These are phyloP conservation scores for Okapia johnstoni DNA, from an alignment of 2,113 vertebrate species.

Conservation along the genomic window DNA sequence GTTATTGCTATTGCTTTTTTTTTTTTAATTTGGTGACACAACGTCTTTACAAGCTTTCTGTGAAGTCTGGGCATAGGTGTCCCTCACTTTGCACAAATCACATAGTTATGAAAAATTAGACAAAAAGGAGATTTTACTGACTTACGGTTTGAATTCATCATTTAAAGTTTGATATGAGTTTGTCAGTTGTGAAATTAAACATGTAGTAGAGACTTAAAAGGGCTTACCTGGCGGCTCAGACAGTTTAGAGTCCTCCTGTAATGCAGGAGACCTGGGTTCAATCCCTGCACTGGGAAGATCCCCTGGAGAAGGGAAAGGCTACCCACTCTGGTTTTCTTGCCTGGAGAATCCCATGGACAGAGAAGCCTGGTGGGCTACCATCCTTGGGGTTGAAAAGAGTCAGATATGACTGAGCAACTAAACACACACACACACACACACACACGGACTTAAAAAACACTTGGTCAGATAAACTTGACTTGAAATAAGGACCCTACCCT, in stretches of 20 bases:
- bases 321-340: neutral
- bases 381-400: neutral
- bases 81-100: neutral
- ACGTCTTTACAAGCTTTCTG: neutral
- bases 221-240: neutral
- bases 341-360: neutral
- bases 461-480: neutral
- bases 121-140: neutral
- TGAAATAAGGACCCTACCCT: neutral
- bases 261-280: neutral
- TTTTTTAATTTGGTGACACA: neutral
- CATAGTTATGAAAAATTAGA: neutral
- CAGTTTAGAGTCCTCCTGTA: neutral
- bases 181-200: slow-evolving; percentile 16
- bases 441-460: neutral
- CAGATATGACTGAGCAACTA: neutral
- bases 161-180: slow-evolving; percentile 10
- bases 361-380: neutral
- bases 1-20: neutral
- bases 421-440: neutral
- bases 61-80: neutral
- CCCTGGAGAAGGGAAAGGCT: neutral
- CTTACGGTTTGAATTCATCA: neutral
- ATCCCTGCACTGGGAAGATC: neutral
- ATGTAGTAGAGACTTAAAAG: neutral